Base-by-base conservation (phyloP, 2,113 vertebrate species). In the Pterocles gutturalis region DNA sequence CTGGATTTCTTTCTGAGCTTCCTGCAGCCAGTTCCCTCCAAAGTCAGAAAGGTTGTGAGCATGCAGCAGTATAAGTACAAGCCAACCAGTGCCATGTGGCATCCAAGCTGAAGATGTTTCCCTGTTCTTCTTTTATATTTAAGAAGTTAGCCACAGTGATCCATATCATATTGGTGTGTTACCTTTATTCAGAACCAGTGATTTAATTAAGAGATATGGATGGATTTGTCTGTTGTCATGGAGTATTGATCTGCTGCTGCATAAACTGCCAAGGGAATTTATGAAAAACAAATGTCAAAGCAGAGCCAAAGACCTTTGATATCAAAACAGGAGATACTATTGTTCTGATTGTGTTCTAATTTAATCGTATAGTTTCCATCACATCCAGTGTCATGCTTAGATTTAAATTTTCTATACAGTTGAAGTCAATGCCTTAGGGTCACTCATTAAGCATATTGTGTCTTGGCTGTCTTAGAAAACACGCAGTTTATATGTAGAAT, bases 201-300 rank as follows among this genome's bases (percentile, higher is more conserved):
- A 72, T 93, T 92, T 79, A 89, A 92, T 96, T 69, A 89, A 81
- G 43, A 95, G 22, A 90, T 91, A 73, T 82, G 54, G 70, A 60
- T 70, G 45, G 57, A 58, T 95, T 95, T 87, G 62, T 78, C 62
- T 73, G 54, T 91, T 94, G 79, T 87, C 65, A 48, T 46, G 70
- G 75, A 70, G 36, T 93, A 94, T 83, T 89, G 79, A 80, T 93
- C 57, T 95, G 36, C 72, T 92, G 45, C 48, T 87, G 19, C 38
- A 43, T 70, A 64, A 88, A 80, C 51, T 48, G 11, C 34, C 58
- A 55, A 46, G 34, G 64, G 66, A 61, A 38, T 64, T 94, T 94
- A 70, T 73, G 38, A 95, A 78, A 95, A 95, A 90, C 20, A 81
- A 90, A 92, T 49, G 88, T 61, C 46, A 80, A 93, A 94, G 24